A percentile compares a stretch with the other conserved stretches of the same genome.
These are phyloP conservation scores for Pandemis corylana DNA, from an alignment of 2,888 invertebrate species.

Conservation along the genomic window DNA sequence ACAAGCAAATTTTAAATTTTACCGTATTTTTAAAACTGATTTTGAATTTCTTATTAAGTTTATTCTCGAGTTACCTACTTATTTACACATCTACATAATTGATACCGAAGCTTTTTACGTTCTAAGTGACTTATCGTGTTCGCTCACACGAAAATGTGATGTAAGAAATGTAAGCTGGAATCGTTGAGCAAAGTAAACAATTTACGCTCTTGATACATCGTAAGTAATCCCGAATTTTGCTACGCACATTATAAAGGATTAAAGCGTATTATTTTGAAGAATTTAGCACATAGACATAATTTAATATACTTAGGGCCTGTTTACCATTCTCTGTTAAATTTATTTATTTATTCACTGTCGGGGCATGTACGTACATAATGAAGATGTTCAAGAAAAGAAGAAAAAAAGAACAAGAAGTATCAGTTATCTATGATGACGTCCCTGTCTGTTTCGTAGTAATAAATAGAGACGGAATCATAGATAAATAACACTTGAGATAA, in stretches of 20 bases:
- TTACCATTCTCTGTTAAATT: too few relatives aligned
- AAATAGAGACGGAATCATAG: too few relatives aligned
- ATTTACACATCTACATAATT: background rate
- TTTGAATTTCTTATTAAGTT: background rate
- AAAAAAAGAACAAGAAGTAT: too few relatives aligned
- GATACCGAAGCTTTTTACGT: background rate
- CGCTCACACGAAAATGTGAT: constrained; percentile 4
- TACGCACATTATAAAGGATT: background rate
- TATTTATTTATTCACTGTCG: too few relatives aligned
- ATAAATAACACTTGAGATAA: too few relatives aligned
- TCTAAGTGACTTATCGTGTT: constrained; percentile 25
- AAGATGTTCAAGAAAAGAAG: too few relatives aligned
- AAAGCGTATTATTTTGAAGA: background rate
- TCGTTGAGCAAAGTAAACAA: constrained; percentile 4
- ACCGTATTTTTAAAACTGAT: background rate
- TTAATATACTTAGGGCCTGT: background rate
- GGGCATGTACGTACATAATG: too few relatives aligned
- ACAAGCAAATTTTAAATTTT: background rate
- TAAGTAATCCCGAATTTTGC: background rate
- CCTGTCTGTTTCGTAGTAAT: too few relatives aligned
- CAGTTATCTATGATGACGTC: too few relatives aligned
- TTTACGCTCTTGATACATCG: background rate
- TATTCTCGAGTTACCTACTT: background rate
- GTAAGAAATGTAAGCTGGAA: background rate
- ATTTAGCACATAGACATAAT: background rate